Conservation (phyloP, 2,888 invertebrate genomes). For the Cyclophora punctaria region DNA sequence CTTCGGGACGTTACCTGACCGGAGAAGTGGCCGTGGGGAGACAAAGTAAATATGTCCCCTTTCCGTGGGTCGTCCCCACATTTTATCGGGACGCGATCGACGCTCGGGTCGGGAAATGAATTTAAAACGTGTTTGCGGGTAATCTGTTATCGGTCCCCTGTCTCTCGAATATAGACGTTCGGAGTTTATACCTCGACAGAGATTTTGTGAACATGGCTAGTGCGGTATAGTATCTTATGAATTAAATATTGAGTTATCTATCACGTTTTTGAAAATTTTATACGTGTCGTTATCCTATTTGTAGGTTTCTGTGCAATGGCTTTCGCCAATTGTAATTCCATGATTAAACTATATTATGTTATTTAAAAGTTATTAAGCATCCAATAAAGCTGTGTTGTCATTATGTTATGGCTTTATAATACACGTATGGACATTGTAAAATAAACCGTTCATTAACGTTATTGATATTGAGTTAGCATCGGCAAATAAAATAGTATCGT, state of each 20-base stretch:
- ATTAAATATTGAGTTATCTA: constrained; percentile 11
- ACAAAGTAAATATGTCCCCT: constrained; percentile 74
- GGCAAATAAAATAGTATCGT: too few species aligned
- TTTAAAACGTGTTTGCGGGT: constrained; percentile 76
- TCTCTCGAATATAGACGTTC: constrained; percentile 72
- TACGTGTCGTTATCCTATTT: neutral
- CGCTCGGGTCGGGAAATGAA: constrained; percentile 73
- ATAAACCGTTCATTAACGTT: too few species aligned
- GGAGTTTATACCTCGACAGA: constrained; percentile 51
- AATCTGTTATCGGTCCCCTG: constrained; percentile 76
- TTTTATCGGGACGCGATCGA: constrained; percentile 74
- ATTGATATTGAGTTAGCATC: too few species aligned
- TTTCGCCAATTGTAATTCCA: neutral
- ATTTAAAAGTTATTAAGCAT: too few species aligned
- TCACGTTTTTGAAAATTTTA: constrained; percentile 11
- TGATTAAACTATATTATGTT: neutral
- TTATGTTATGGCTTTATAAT: too few species aligned
- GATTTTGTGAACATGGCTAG: constrained; percentile 44
- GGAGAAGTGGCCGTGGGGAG: constrained; percentile 70
- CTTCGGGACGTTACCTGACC: constrained; percentile 70
- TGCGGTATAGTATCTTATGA: constrained; percentile 7
- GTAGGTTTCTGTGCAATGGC: neutral
- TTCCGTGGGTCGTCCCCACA: constrained; percentile 68
- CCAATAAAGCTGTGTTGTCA: too few species aligned
- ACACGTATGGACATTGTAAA: too few species aligned